Percentiles rank a stretch among this genome's conserved stretches.
Evolutionary conservation across 2,797 vertebrate genomes (phyloP).

Genomic region (Lateolabrax maculatus): DNA sequence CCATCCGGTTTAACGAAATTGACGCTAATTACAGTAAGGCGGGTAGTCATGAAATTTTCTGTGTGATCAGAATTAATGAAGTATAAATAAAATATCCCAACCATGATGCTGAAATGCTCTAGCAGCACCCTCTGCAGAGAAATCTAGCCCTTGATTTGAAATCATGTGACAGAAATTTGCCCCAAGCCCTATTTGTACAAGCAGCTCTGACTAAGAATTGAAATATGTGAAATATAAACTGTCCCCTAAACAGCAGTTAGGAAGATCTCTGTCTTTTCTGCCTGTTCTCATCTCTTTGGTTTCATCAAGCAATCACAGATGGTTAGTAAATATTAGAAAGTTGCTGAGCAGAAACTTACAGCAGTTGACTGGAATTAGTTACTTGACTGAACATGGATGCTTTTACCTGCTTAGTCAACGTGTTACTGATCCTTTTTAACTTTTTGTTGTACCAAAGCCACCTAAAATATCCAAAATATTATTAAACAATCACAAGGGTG

Average conservation of each 20-base stretch:
- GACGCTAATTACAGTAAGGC: conserved; percentile 51
- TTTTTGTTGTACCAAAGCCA: not conserved
- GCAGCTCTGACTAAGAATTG: conserved; percentile 25
- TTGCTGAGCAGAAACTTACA: not conserved
- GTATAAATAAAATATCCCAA: conserved; percentile 60
- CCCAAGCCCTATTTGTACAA: conserved; percentile 24
- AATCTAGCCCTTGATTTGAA: conserved; percentile 29
- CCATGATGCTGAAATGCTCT: conserved; percentile 13
- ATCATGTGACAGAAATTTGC: conserved; percentile 33
- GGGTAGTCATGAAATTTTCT: conserved; percentile 55
- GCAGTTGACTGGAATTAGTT: not conserved
- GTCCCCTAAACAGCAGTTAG: conserved; percentile 11
- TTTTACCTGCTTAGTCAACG: not conserved
- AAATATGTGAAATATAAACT: conserved; percentile 38
- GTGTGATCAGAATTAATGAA: conserved; percentile 67
- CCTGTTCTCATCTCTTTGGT: conserved; percentile 10
- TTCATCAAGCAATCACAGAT: conserved; percentile 36
- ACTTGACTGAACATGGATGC: not conserved
- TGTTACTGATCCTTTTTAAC: not conserved
- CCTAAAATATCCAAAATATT: not conserved
- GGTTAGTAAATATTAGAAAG: conserved; percentile 16
- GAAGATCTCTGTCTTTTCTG: conserved; percentile 8
- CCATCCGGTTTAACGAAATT: conserved; percentile 40
- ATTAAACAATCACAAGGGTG: not conserved
- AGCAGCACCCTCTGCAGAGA: conserved; percentile 35